Conservation (phyloP, 2,113 vertebrate species). For the Anthoscopus minutus region DNA sequence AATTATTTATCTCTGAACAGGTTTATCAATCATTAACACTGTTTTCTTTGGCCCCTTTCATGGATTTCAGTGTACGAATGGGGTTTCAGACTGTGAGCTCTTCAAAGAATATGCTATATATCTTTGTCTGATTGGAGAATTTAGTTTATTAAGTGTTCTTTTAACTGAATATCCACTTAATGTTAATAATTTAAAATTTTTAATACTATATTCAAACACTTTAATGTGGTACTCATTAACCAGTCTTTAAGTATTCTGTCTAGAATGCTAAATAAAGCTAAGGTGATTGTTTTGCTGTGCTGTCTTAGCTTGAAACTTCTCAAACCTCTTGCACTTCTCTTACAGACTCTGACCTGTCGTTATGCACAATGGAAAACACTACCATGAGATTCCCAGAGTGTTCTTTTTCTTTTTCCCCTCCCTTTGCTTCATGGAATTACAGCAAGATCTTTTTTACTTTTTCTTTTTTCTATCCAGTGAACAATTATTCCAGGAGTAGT, state of each 20-base stretch:
- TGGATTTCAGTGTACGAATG: neutral
- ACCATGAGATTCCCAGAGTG: neutral
- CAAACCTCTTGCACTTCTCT: neutral
- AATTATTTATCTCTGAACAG: neutral
- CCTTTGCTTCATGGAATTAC: neutral
- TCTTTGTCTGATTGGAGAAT: neutral
- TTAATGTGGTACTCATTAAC: neutral
- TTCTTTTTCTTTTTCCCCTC: neutral
- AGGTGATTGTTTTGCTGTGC: neutral
- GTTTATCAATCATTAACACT: neutral
- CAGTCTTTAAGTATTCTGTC: neutral
- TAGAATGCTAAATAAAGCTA: neutral
- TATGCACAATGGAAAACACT: neutral
- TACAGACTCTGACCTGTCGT: neutral
- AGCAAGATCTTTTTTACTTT: neutral
- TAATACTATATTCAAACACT: neutral
- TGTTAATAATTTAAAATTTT: neutral
- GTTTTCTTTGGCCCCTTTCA: neutral
- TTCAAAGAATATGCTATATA: rapidly evolving
- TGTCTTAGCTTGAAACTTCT: neutral
- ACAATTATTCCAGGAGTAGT: neutral
- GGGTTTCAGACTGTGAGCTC: neutral
- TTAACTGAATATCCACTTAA: neutral
- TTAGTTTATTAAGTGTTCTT: neutral
- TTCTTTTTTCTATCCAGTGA: neutral